Conservation (phyloP, 2,113 vertebrate genomes). For the Chaetodon trifascialis region DNA sequence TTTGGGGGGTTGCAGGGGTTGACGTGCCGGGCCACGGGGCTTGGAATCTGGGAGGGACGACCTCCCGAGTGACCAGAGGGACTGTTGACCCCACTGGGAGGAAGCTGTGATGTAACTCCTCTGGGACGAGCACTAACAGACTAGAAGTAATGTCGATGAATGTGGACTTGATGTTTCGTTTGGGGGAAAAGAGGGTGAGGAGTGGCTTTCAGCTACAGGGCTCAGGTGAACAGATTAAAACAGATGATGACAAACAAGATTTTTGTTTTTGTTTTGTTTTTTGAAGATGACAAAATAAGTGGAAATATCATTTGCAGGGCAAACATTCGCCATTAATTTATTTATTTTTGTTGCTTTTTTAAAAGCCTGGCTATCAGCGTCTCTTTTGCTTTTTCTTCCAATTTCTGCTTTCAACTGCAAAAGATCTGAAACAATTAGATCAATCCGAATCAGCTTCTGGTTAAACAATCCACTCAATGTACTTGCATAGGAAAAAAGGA, state of each 20-base stretch:
- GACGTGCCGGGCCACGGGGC: conserved; percentile 2
- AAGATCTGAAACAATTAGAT: neutral
- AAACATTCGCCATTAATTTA: neutral
- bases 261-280: neutral
- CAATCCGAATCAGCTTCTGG: no score
- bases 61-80: conserved; percentile 26
- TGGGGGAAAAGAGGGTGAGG: neutral
- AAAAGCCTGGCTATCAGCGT: neutral
- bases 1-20: conserved; percentile 46
- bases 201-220: neutral
- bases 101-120: conserved; percentile 69
- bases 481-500: no score
- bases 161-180: conserved; percentile 34
- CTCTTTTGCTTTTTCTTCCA: neutral
- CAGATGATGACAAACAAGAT: neutral
- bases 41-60: conserved; percentile 45
- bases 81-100: conserved; percentile 51
- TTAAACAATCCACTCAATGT: no score
- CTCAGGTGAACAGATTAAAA: conserved; percentile 1
- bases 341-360: neutral
- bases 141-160: conserved; percentile 36
- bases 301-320: neutral
- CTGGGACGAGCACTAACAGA: conserved; percentile 32
- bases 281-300: neutral
- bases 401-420: neutral